Evolutionary conservation across 2,797 vertebrate genomes (phyloP).

Genomic region (Pseudochirops corinnae): DNA sequence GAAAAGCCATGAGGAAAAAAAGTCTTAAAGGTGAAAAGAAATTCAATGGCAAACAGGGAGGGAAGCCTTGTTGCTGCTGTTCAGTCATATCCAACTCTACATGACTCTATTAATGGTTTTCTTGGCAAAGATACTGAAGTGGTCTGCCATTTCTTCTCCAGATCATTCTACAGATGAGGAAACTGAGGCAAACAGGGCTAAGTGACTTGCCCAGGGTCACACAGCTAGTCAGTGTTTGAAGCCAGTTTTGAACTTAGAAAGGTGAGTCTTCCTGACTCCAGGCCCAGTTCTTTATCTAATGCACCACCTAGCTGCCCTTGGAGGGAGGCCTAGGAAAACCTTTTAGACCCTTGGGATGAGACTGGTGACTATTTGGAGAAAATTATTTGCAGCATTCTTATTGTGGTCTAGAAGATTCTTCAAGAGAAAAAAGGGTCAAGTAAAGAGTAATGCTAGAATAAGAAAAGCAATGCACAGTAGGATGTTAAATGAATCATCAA

Average conservation of each 20-base stretch:
- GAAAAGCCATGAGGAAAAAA: background rate
- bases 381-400: constrained; percentile 26
- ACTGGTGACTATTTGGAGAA: constrained; percentile 35
- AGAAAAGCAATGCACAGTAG: constrained; percentile 4
- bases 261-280: background rate
- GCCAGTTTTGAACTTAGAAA: constrained; percentile 21
- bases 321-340: constrained; percentile 15
- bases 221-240: constrained; percentile 31
- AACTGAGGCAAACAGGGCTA: constrained; percentile 46
- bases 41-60: background rate
- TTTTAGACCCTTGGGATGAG: background rate
- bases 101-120: background rate
- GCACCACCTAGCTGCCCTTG: background rate
- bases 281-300: background rate
- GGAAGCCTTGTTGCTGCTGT: background rate
- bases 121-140: background rate
- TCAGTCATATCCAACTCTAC: background rate
- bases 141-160: background rate
- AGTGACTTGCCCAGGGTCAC: constrained; percentile 41
- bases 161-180: constrained; percentile 45
- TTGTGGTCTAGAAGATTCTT: constrained; percentile 45
- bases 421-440: background rate
- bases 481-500: background rate
- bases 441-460: background rate
- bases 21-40: background rate